phyloP scores from a whole-genome alignment of 2,888 invertebrate species.

The Lepidochrysops patricia region DNA sequence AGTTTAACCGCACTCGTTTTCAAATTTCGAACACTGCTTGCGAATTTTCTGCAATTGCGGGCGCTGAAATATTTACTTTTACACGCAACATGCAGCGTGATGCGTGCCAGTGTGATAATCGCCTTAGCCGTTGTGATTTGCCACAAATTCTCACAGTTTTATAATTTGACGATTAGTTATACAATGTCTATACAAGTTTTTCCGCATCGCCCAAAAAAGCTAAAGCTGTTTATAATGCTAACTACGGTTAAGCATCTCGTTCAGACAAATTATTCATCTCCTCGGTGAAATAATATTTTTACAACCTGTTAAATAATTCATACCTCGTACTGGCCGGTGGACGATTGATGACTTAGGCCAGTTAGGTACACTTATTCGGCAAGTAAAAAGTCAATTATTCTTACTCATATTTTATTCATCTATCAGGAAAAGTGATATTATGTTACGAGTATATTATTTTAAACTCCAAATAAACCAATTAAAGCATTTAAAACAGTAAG shows the following conservation, averaged over 20 bases:
- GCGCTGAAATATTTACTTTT: too few species aligned
- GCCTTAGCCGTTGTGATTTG: too few species aligned
- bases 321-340: neutral
- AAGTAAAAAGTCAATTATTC: neutral
- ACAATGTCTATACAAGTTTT: neutral
- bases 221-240: neutral
- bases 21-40: too few species aligned
- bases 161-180: neutral
- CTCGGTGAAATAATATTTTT: neutral
- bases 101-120: too few species aligned
- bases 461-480: too few species aligned
- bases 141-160: neutral
- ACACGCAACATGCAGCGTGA: too few species aligned
- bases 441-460: too few species aligned
- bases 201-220: neutral
- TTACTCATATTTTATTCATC: too few species aligned
- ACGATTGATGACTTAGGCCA: neutral
- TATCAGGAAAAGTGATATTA: too few species aligned
- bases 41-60: too few species aligned
- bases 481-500: too few species aligned
- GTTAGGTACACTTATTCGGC: neutral
- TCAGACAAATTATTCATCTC: neutral
- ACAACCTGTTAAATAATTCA: conserved; percentile 1
- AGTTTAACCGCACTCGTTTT: too few species aligned
- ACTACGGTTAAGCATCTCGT: neutral